Conservation (phyloP, 2,113 vertebrate genomes). For the Tauraco erythrolophus region DNA sequence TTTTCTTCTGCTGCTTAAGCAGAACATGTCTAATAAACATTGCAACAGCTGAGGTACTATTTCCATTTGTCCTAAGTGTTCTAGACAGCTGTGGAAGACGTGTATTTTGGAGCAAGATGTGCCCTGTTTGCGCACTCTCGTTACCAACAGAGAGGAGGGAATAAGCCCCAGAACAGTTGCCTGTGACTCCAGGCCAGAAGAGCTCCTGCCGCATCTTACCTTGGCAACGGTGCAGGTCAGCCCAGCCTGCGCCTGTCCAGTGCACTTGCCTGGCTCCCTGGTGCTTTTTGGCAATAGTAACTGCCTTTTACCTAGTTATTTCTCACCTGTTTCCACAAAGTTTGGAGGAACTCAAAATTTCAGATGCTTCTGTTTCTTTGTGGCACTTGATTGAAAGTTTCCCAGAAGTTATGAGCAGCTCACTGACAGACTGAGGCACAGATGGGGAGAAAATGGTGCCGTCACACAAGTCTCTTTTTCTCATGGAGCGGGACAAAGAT, state of each 20-base stretch:
- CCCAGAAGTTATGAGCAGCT: background rate
- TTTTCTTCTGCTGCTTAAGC: background rate
- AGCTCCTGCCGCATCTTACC: background rate
- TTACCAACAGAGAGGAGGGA: background rate
- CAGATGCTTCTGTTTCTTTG: background rate
- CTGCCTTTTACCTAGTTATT: background rate
- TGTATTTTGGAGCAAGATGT: background rate
- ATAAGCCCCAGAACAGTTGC: background rate
- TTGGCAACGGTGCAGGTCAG: background rate
- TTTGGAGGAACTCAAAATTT: background rate
- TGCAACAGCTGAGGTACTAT: background rate
- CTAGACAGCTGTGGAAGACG: background rate
- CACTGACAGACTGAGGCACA: background rate
- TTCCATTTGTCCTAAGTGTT: background rate
- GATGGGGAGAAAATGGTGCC: background rate
- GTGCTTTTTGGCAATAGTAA: background rate
- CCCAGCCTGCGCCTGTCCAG: background rate
- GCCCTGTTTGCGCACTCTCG: background rate
- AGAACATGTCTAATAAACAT: background rate
- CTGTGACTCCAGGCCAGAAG: background rate
- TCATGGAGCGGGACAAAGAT: background rate
- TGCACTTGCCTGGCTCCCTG: background rate
- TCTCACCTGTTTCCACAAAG: background rate
- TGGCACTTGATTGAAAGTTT: background rate
- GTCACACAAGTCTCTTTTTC: background rate